Conservation (phyloP, 2,888 invertebrate genomes). For the Odontomyia ornata region DNA sequence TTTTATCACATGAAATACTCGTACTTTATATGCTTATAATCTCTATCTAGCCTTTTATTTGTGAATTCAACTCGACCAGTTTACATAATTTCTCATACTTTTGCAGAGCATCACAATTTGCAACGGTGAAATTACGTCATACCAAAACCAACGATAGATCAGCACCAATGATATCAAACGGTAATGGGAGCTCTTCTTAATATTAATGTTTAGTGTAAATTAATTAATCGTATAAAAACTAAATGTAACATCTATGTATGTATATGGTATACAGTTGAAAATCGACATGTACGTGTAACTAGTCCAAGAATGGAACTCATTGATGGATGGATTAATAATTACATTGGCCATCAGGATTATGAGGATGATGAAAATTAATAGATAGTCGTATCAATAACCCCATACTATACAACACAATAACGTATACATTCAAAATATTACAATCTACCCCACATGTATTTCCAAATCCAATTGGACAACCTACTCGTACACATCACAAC, state of each 20-base stretch:
- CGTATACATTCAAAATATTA: neutral
- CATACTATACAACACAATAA: neutral
- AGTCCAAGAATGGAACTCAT: slow-evolving; percentile 38
- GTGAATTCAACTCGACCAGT: too few relatives aligned
- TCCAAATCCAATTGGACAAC: neutral
- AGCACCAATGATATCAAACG: slow-evolving; percentile 72
- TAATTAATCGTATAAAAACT: slow-evolving; percentile 4
- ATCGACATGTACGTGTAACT: slow-evolving; percentile 28
- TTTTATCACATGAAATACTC: too few relatives aligned
- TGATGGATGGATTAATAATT: slow-evolving; percentile 31
- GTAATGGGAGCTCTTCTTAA: slow-evolving; percentile 33
- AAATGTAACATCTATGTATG: slow-evolving; percentile 1
- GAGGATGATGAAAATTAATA: slow-evolving; percentile 17
- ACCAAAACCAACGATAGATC: slow-evolving; percentile 87
- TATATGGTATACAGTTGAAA: slow-evolving; percentile 18
- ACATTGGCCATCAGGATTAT: slow-evolving; percentile 19
- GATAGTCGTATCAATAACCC: neutral
- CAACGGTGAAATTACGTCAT: slow-evolving; percentile 88
- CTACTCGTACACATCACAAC: neutral
- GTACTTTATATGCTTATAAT: too few relatives aligned
- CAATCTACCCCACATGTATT: neutral
- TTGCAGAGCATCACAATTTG: slow-evolving; percentile 84
- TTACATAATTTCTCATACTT: too few relatives aligned
- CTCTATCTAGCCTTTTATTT: too few relatives aligned
- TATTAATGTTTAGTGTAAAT: slow-evolving; percentile 6